Percentiles rank a stretch among this genome's conserved stretches.
Evolutionary conservation across 2,797 vertebrate genomes (phyloP).

Genomic region (Labroides dimidiatus): DNA sequence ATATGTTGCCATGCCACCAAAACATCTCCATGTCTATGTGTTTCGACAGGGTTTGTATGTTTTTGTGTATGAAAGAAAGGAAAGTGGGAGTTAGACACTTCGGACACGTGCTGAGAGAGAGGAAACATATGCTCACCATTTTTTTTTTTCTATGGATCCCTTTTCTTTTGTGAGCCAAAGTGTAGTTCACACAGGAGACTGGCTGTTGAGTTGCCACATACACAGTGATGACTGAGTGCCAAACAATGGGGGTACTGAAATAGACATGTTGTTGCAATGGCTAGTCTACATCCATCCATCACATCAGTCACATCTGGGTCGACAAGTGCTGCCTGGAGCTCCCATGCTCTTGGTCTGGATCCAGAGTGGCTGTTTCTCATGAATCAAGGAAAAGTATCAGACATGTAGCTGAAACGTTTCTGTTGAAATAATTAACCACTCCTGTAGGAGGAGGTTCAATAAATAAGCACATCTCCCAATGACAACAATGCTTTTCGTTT

Average conservation of each 20-base stretch:
- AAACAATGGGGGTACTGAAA: slow-evolving; percentile 80
- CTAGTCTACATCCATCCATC: slow-evolving; percentile 70
- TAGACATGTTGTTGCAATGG: slow-evolving; percentile 73
- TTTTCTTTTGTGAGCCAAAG: slow-evolving; percentile 62
- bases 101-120: slow-evolving; percentile 65
- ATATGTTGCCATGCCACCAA: slow-evolving; percentile 61
- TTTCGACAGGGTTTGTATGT: slow-evolving; percentile 25
- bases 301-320: slow-evolving; percentile 67
- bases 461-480: not conserved
- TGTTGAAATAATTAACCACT: slow-evolving; percentile 18
- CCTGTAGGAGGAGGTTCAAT: not conserved
- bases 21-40: slow-evolving; percentile 54
- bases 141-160: slow-evolving; percentile 51
- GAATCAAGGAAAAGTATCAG: slow-evolving; percentile 37
- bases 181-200: slow-evolving; percentile 56
- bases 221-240: slow-evolving; percentile 72
- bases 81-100: slow-evolving; percentile 57
- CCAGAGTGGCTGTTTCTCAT: slow-evolving; percentile 37
- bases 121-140: slow-evolving; percentile 71
- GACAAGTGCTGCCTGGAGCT: slow-evolving; percentile 33
- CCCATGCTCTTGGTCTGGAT: slow-evolving; percentile 17
- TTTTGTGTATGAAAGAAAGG: slow-evolving; percentile 40
- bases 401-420: slow-evolving; percentile 8
- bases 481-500: not conserved
- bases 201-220: slow-evolving; percentile 65